These are phyloP conservation scores for Hydractinia echinata DNA, from an alignment of 30 jellyfish, hydroid and myxozoan species.

Conservation along the genomic window DNA sequence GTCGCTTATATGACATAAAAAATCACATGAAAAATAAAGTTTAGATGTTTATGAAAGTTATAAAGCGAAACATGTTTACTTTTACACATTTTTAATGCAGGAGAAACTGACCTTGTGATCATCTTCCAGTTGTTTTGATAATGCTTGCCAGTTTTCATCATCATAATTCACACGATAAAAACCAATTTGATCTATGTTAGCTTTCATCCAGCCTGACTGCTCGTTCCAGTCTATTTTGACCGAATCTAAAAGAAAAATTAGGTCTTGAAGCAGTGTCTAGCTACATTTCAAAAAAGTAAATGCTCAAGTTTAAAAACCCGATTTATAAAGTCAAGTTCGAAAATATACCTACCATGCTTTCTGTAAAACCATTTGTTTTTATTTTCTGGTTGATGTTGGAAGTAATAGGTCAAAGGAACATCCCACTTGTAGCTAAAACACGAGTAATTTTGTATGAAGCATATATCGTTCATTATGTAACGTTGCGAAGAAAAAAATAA, in stretches of 20 bases:
- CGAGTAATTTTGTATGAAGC: not conserved
- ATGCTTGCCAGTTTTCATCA: slow-evolving; percentile 54
- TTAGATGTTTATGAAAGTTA: not conserved
- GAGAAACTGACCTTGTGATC: slow-evolving; percentile 50
- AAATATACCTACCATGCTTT: slow-evolving; percentile 4
- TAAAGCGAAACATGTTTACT: not conserved
- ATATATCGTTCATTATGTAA: not conserved
- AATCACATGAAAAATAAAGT: not conserved
- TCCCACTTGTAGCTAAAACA: slow-evolving; percentile 70
- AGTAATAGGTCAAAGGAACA: slow-evolving; percentile 60
- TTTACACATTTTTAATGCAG: no score
- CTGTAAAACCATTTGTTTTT: slow-evolving; percentile 25
- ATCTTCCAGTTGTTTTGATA: slow-evolving; percentile 49
- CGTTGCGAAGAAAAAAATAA: no score
- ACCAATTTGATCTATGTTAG: slow-evolving; percentile 46
- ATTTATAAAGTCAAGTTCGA: not conserved
- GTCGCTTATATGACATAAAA: not conserved
- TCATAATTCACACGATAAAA: slow-evolving; percentile 69
- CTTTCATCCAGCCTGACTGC: slow-evolving; percentile 71
- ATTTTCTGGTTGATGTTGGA: slow-evolving; percentile 17
- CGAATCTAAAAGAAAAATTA: slow-evolving; percentile 27
- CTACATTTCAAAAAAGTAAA: not conserved
- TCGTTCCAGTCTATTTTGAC: slow-evolving; percentile 35
- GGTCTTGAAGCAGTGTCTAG: not conserved
- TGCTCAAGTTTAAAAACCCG: not conserved